Evolutionary conservation across 1,140 invertebrate species (phyloP).

Genomic region (Campoletis sonorensis): DNA sequence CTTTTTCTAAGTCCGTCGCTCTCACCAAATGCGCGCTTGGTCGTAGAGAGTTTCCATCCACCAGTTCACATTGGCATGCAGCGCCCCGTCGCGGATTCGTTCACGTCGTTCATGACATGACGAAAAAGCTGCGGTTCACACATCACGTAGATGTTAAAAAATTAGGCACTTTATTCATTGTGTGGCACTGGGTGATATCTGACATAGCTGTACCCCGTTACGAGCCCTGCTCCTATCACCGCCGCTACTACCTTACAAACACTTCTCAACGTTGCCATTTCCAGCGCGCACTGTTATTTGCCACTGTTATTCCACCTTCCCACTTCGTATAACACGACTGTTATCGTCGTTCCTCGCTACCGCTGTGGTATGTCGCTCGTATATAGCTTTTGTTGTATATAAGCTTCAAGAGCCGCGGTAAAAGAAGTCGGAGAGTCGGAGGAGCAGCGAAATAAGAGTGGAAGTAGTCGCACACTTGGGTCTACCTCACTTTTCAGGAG

Average conservation of each 20-base stretch:
- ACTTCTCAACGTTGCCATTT: not conserved
- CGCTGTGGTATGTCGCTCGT: not conserved
- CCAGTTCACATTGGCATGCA: constrained; percentile 11
- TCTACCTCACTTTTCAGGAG: constrained; percentile 23
- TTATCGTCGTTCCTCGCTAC: not conserved
- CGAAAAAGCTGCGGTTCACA: constrained; percentile 29
- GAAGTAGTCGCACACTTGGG: constrained; percentile 38
- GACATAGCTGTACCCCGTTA: not conserved
- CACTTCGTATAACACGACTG: constrained; percentile 17
- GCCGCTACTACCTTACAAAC: constrained; percentile 21
- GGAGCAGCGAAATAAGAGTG: constrained; percentile 32
- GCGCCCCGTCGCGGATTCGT: not conserved
- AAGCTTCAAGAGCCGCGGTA: constrained; percentile 13
- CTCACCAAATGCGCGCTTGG: not conserved
- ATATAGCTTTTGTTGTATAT: constrained; percentile 30
- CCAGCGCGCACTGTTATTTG: not conserved
- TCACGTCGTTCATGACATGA: not conserved
- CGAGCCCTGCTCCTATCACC: not conserved
- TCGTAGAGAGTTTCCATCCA: not conserved
- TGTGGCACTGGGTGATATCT: constrained; percentile 28
- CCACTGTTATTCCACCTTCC: constrained; percentile 29
- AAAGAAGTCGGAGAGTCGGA: constrained; percentile 12
- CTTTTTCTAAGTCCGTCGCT: constrained; percentile 1
- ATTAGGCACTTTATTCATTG: constrained; percentile 35
- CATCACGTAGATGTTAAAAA: constrained; percentile 43